phyloP scores from a whole-genome alignment of 2,113 vertebrate species.

The Glaucomys volans region DNA sequence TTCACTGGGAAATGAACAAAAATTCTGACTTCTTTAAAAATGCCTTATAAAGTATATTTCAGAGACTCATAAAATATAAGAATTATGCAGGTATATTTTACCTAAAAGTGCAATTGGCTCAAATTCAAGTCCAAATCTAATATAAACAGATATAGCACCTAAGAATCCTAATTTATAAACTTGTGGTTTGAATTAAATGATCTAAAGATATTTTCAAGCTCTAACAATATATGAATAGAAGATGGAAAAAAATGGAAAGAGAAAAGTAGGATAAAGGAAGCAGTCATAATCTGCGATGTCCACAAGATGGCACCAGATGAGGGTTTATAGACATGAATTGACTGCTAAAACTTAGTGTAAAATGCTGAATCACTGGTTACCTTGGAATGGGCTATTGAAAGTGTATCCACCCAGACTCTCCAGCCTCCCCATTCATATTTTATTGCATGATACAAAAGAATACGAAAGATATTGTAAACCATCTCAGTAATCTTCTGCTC shows the following conservation, averaged over 20 bases:
- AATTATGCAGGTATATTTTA: not conserved
- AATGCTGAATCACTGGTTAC: slow-evolving; percentile 83
- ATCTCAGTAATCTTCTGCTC: slow-evolving; percentile 99
- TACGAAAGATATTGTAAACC: slow-evolving; percentile 99
- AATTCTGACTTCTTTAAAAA: not conserved
- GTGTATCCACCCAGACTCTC: slow-evolving; percentile 98
- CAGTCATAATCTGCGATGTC: slow-evolving; percentile 27
- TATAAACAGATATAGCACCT: not conserved
- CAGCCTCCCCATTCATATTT: slow-evolving; percentile 99
- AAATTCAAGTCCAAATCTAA: not conserved
- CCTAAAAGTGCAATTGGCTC: not conserved
- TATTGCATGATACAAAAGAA: slow-evolving; percentile 99
- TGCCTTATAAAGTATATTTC: slow-evolving; percentile 5
- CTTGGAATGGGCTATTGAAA: slow-evolving; percentile 99
- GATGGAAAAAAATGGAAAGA: not conserved
- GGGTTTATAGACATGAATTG: not conserved
- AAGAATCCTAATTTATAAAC: not conserved
- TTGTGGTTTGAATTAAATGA: not conserved
- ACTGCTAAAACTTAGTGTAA: not conserved
- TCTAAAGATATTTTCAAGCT: not conserved
- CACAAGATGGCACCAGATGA: slow-evolving; percentile 88
- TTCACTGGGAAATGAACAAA: slow-evolving; percentile 16
- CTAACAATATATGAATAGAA: not conserved
- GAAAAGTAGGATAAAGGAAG: not conserved
- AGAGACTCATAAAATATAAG: not conserved